phyloP scores from a whole-genome alignment of 2,888 invertebrate genomes.

The Oxystoma pomonae region DNA sequence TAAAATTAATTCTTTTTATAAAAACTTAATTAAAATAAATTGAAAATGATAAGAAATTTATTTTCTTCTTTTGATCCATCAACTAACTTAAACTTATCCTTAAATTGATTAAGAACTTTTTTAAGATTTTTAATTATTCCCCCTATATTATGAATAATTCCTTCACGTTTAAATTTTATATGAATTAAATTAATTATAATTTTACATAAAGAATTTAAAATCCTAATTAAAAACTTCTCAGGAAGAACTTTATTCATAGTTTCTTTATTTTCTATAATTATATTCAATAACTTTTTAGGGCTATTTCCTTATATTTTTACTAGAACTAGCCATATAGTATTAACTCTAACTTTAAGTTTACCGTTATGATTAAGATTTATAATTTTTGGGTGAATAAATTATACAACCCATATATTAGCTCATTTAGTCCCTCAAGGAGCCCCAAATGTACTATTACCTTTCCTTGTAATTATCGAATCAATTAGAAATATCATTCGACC shows the following conservation, averaged over 20 bases:
- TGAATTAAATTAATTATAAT: conserved; percentile 51
- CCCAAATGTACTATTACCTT: conserved; percentile 60
- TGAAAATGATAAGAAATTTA: conserved; percentile 67
- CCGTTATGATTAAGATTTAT: conserved; percentile 64
- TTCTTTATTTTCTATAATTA: conserved; percentile 55
- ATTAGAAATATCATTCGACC: conserved; percentile 61
- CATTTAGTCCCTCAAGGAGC: conserved; percentile 68
- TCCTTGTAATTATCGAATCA: conserved; percentile 72
- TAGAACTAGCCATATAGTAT: conserved; percentile 58
- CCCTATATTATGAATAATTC: conserved; percentile 53
- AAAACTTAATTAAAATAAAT: conserved; percentile 36
- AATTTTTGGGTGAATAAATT: conserved; percentile 61
- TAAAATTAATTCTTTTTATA: conserved; percentile 38
- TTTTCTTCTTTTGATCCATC: conserved; percentile 66
- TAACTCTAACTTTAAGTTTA: conserved; percentile 56
- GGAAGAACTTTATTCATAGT: conserved; percentile 46
- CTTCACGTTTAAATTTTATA: conserved; percentile 51
- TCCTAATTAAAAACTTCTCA: conserved; percentile 43
- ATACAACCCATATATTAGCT: conserved; percentile 60
- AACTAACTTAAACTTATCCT: conserved; percentile 50
- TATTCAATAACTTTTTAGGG: conserved; percentile 66
- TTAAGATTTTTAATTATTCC: conserved; percentile 53
- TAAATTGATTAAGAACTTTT: conserved; percentile 60
- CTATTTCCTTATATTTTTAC: conserved; percentile 70
- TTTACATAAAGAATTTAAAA: conserved; percentile 57